These are phyloP conservation scores for Mus spicilegus DNA, from an alignment of 2,113 vertebrate genomes.

Conservation along the genomic window DNA sequence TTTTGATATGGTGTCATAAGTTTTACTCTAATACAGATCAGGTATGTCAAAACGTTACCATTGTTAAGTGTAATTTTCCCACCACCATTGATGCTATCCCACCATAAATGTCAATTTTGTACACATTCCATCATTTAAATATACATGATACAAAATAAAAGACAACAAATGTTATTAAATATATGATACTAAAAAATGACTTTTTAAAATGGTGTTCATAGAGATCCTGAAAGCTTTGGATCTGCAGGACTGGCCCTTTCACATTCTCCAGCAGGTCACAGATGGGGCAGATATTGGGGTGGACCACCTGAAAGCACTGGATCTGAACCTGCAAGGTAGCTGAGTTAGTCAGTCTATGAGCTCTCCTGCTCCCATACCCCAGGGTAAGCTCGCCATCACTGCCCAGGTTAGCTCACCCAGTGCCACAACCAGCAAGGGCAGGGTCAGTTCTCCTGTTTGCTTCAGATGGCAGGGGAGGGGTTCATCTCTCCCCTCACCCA, in stretches of 20 bases:
- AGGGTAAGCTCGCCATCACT: neutral
- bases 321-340: neutral
- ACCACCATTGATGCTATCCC: neutral
- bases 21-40: neutral
- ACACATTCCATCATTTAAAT: constrained; percentile 16
- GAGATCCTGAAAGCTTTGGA: neutral
- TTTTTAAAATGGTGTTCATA: neutral
- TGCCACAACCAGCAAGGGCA: neutral
- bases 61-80: neutral
- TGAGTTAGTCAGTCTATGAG: neutral
- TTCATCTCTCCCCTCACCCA: neutral
- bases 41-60: neutral
- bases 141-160: neutral
- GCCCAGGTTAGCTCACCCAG: neutral
- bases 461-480: neutral
- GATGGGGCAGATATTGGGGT: neutral
- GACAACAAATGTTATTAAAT: neutral
- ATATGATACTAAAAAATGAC: neutral
- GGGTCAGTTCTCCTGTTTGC: neutral
- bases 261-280: neutral
- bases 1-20: neutral
- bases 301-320: neutral
- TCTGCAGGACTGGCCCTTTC: neutral
- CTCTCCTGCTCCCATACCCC: neutral
- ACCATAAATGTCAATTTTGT: neutral